Percentiles rank a stretch among this genome's conserved stretches.
These are phyloP conservation scores for Pyxicephalus adspersus DNA, from an alignment of 2,113 vertebrate species.

Conservation along the genomic window DNA sequence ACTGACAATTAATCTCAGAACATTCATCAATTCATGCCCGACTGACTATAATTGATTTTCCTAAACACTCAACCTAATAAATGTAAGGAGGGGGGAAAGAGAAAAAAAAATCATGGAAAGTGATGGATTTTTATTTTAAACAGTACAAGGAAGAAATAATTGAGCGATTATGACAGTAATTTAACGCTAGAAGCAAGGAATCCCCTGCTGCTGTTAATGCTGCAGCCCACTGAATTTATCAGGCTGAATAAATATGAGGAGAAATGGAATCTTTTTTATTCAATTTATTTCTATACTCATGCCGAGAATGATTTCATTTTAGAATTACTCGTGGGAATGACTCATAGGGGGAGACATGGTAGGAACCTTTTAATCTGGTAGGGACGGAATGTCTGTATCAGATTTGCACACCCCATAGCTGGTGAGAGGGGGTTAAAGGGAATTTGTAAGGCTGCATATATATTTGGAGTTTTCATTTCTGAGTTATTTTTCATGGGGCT, in stretches of 20 bases:
- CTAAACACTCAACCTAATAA: slow-evolving; percentile 89
- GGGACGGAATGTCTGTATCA: not conserved
- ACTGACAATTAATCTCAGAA: slow-evolving; percentile 85
- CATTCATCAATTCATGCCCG: slow-evolving; percentile 87
- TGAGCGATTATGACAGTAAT: slow-evolving; percentile 90
- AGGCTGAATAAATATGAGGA: slow-evolving; percentile 84
- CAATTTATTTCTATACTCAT: slow-evolving; percentile 83
- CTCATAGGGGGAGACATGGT: slow-evolving; percentile 74
- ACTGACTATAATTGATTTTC: slow-evolving; percentile 86
- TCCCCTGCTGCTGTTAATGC: slow-evolving; percentile 84
- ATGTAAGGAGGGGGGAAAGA: slow-evolving; percentile 74
- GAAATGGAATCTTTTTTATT: slow-evolving; percentile 83
- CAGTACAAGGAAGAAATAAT: slow-evolving; percentile 87
- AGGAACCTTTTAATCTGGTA: slow-evolving; percentile 45
- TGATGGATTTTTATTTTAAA: slow-evolving; percentile 88
- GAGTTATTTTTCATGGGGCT: no score
- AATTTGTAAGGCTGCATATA: no score
- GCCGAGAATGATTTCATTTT: slow-evolving; percentile 78
- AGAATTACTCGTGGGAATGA: slow-evolving; percentile 75
- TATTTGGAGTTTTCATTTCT: no score
- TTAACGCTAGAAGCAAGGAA: slow-evolving; percentile 86
- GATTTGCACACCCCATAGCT: not conserved
- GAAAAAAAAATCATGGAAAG: slow-evolving; percentile 76
- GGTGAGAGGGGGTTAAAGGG: slow-evolving; percentile 10
- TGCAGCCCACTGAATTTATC: slow-evolving; percentile 83